phyloP scores from a whole-genome alignment of 2,888 invertebrate genomes.

The Bimastos eiseni region DNA sequence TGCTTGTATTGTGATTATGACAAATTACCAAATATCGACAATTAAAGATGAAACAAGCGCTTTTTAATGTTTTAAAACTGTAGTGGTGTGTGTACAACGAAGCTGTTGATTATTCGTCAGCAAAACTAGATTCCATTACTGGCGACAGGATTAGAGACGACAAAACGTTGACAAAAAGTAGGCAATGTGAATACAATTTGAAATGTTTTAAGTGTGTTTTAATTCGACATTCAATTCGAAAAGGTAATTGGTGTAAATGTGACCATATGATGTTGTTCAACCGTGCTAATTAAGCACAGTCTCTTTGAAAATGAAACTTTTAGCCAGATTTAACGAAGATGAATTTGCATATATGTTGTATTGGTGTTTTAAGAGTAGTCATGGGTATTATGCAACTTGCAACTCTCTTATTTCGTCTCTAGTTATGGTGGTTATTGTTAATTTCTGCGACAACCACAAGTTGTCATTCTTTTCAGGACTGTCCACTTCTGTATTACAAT shows the following conservation, averaged over 20 bases:
- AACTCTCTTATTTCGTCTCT: no score
- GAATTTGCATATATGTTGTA: neutral
- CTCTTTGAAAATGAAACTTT: neutral
- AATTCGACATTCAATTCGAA: neutral
- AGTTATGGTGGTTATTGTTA: no score
- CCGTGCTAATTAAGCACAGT: neutral
- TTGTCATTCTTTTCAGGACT: no score
- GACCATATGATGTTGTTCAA: neutral
- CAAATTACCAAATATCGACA: neutral
- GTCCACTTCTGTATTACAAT: no score
- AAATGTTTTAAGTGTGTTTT: neutral
- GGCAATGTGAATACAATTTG: neutral
- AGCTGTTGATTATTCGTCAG: neutral
- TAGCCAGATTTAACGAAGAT: neutral
- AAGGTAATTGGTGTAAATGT: neutral
- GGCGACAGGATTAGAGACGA: slow-evolving; percentile 13
- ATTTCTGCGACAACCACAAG: no score
- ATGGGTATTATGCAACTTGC: neutral
- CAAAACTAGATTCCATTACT: neutral
- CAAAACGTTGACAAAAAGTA: neutral
- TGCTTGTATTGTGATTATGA: neutral
- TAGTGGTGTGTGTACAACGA: neutral
- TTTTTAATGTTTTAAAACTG: slow-evolving; percentile 10
- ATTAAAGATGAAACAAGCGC: neutral
- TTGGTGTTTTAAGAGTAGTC: neutral